Evolutionary conservation across 2,113 vertebrate genomes (phyloP).

Genomic region (Protobothrops mucrosquamatus): DNA sequence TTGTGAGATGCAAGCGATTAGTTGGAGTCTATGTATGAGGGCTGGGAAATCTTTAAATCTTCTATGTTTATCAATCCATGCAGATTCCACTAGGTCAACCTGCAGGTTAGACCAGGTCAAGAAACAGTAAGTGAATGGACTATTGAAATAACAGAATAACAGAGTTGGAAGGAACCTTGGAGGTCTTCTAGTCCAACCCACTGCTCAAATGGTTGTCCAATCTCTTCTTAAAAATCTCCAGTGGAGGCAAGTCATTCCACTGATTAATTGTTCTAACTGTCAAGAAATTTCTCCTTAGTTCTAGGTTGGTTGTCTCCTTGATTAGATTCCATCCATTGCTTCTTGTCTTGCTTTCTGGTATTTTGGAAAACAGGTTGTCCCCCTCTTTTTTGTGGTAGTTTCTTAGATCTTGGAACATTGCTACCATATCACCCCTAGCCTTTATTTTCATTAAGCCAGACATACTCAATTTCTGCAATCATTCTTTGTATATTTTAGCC

Average conservation of each 20-base stretch:
- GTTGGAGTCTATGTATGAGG: neutral
- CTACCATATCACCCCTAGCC: too few relatives aligned
- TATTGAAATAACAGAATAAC: neutral
- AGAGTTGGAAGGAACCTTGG: neutral
- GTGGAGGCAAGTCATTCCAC: neutral
- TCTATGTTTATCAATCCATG: neutral
- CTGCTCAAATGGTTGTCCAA: neutral
- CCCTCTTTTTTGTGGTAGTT: too few relatives aligned
- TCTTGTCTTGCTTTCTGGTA: neutral
- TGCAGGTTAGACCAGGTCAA: neutral
- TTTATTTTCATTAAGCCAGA: neutral
- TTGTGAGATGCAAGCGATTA: neutral
- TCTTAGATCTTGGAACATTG: too few relatives aligned
- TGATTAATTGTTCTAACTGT: neutral
- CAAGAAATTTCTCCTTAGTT: neutral
- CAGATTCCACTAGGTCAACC: neutral
- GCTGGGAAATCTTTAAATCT: neutral
- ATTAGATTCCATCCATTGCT: neutral
- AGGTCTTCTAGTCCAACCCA: neutral
- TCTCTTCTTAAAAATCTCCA: neutral
- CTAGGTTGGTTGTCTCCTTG: neutral
- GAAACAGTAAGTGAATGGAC: neutral
- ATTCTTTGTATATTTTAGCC: neutral
- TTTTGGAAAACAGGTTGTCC: too few relatives aligned
- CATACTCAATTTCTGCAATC: neutral